A percentile compares a stretch with the other conserved stretches of the same genome.
Conservation (phyloP, 2,888 invertebrate genomes). For the Deilephila elpenor region DNA sequence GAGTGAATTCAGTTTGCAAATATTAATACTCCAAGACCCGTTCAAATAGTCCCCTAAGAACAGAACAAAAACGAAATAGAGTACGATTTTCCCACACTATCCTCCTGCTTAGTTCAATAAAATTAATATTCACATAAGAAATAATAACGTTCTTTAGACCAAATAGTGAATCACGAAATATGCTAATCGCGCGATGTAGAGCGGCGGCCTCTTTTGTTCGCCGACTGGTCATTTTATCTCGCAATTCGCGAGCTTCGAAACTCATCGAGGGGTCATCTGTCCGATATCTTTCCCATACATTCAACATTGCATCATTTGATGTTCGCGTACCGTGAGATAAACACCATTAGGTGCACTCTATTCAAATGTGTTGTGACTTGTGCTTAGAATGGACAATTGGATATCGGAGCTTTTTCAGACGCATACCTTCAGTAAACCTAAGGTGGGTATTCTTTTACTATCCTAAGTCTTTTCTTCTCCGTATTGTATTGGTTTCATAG, state of each 20-base stretch:
- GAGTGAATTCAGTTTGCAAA: background rate
- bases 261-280: conserved; percentile 75
- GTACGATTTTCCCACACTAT: conserved; percentile 41
- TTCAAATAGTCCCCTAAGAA: conserved; percentile 21
- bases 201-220: conserved; percentile 60
- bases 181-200: conserved; percentile 69
- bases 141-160: conserved; percentile 41
- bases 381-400: conserved; percentile 75
- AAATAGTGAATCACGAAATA: conserved; percentile 49
- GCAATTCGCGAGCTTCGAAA: conserved; percentile 72
- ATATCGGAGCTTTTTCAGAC: conserved; percentile 79
- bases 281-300: conserved; percentile 68
- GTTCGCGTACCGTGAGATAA: conserved; percentile 68
- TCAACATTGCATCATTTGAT: conserved; percentile 64
- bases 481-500: background rate
- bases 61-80: conserved; percentile 28
- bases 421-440: conserved; percentile 68
- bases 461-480: background rate
- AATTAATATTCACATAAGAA: conserved; percentile 57
- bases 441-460: conserved; percentile 54
- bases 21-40: background rate
- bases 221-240: conserved; percentile 72
- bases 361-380: conserved; percentile 35
- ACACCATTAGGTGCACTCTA: conserved; percentile 51
- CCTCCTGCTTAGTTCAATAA: conserved; percentile 47